Percentiles rank a stretch among this genome's conserved stretches.
Evolutionary conservation across 2,888 invertebrate genomes (phyloP).

Genomic region (Xiphydria camelus): DNA sequence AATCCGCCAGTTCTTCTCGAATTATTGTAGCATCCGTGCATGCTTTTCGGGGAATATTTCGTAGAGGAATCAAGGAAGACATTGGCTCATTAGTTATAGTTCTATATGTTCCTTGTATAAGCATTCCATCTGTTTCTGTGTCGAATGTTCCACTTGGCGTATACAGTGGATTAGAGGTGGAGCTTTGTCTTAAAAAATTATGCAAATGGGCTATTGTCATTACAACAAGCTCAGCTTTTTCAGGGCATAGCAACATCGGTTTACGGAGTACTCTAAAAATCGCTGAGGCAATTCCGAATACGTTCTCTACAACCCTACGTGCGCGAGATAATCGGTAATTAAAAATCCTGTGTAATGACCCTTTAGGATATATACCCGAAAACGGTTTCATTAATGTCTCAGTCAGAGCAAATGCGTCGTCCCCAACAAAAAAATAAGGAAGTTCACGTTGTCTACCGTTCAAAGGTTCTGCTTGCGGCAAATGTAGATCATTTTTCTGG

Average conservation of each 20-base stretch:
- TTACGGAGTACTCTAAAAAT: constrained; percentile 30
- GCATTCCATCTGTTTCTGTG: constrained; percentile 23
- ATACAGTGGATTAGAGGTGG: constrained; percentile 21
- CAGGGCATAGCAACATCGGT: constrained; percentile 31
- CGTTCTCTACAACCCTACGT: constrained; percentile 34
- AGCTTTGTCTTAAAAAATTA: constrained; percentile 31
- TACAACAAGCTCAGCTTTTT: constrained; percentile 27
- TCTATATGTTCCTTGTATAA: constrained; percentile 30
- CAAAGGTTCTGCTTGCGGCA: constrained; percentile 24
- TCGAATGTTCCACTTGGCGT: constrained; percentile 29
- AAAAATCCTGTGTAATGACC: constrained; percentile 29
- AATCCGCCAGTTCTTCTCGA: no score
- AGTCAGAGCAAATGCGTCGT: constrained; percentile 28
- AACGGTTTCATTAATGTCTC: constrained; percentile 26
- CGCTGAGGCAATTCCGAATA: constrained; percentile 19
- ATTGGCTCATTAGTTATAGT: no score
- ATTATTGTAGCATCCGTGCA: no score
- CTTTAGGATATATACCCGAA: constrained; percentile 14
- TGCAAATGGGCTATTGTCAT: constrained; percentile 28
- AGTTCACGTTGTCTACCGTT: constrained; percentile 21
- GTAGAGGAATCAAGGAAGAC: no score
- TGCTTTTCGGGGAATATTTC: no score
- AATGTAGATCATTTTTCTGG: constrained; percentile 22
- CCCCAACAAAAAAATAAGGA: constrained; percentile 35
- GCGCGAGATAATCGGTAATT: constrained; percentile 36